Conservation (phyloP, 2,888 invertebrate species). For the Nesidiocoris tenuis region DNA sequence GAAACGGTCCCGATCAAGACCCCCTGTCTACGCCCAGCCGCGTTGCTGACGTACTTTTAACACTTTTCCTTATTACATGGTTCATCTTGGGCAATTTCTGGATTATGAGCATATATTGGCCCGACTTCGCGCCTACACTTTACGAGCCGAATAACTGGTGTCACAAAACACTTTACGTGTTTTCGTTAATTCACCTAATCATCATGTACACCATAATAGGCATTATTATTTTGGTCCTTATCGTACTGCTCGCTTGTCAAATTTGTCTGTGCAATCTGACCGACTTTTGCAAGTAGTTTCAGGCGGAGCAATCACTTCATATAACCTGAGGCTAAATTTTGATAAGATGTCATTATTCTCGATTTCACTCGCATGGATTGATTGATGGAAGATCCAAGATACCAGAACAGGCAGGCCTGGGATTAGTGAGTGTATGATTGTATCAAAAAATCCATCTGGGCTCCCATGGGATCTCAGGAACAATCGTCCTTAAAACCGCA, state of each 20-base stretch:
- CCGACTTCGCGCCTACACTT: slow-evolving; percentile 68
- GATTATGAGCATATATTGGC: slow-evolving; percentile 75
- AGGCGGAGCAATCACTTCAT: background rate
- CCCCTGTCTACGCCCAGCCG: slow-evolving; percentile 59
- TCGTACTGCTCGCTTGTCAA: slow-evolving; percentile 67
- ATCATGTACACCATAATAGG: slow-evolving; percentile 67
- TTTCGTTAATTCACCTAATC: slow-evolving; percentile 70
- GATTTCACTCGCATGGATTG: no score
- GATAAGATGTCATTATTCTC: no score
- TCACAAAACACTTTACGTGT: slow-evolving; percentile 73
- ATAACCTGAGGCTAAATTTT: no score
- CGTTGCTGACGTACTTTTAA: slow-evolving; percentile 66
- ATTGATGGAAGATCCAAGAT: no score
- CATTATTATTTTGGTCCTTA: slow-evolving; percentile 60
- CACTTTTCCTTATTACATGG: slow-evolving; percentile 71
- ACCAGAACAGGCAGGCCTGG: no score
- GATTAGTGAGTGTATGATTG: no score
- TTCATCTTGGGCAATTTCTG: slow-evolving; percentile 77
- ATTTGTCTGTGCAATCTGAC: slow-evolving; percentile 62
- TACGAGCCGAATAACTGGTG: slow-evolving; percentile 80
- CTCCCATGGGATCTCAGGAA: no score
- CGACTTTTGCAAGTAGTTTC: slow-evolving; percentile 46
- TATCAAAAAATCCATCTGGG: no score
- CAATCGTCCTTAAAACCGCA: no score
- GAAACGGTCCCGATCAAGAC: slow-evolving; percentile 51